Percentiles rank a stretch among this genome's conserved stretches.
Conservation (phyloP, 2,797 vertebrate species). For the Centroberyx gerrardi region DNA sequence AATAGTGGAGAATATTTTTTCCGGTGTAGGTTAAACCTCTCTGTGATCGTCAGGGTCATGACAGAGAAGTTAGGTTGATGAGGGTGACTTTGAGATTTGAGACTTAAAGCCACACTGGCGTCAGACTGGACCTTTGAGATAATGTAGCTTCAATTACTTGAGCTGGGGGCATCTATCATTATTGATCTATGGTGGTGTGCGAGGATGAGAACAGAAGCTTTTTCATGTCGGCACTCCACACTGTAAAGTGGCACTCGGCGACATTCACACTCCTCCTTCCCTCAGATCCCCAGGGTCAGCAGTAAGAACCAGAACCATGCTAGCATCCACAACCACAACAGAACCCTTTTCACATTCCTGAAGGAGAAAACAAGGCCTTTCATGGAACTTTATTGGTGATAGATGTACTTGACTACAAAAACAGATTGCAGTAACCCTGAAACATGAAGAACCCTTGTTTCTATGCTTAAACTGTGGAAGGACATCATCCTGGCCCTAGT, state of each 20-base stretch:
- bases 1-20: conserved; percentile 43
- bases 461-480: conserved; percentile 41
- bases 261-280: conserved; percentile 69
- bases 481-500: conserved; percentile 9
- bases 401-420: conserved; percentile 1
- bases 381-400: conserved; percentile 25
- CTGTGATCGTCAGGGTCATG: conserved; percentile 38
- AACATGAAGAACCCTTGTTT: conserved; percentile 15
- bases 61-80: conserved; percentile 11
- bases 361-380: conserved; percentile 17
- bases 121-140: conserved; percentile 55
- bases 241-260: conserved; percentile 74
- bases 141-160: conserved; percentile 56
- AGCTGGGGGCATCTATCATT: conserved; percentile 70
- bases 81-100: conserved; percentile 50
- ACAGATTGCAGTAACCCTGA: neutral
- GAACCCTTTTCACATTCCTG: conserved; percentile 21
- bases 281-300: conserved; percentile 37
- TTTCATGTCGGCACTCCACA: conserved; percentile 76
- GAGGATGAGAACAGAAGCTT: conserved; percentile 79
- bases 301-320: conserved; percentile 37
- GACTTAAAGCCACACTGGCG: conserved; percentile 47
- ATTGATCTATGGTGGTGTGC: conserved; percentile 70
- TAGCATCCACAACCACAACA: neutral
- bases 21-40: conserved; percentile 32